Base-by-base conservation (phyloP, 2,113 vertebrate genomes). In the Mionectes macconnelli region DNA sequence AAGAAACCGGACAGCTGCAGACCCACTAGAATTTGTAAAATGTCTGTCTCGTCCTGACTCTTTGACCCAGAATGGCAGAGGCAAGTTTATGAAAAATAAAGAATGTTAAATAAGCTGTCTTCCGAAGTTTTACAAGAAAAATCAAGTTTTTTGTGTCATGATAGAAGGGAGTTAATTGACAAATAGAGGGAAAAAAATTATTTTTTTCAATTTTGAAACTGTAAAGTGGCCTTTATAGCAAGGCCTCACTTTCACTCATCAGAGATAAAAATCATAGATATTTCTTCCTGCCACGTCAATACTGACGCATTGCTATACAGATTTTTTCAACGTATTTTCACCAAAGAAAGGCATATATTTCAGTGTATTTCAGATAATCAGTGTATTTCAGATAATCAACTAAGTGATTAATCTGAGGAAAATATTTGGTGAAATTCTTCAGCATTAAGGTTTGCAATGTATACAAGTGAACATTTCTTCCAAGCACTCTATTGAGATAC, bases 1-100 rank as follows among this genome's bases (percentile, higher is more conserved):
- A 90, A 76, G 47, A 87, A 95, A 84, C 40, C 57, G 72, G 28
- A 78, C 64, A 94, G 85, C 67, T 95, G 84, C 57, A 81, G 73
- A 77, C 28, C 19, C 3, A 17, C 64, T 44, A 78, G 64, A 84
- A 76, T 82, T 59, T 87, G 30, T 69, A 84, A 94, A 86, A 75
- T 33, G 22, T 75, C 55, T 75, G 13, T 80, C 66, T 81, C 23
- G 33, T 60, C 42, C 68, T 90, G 79, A 95, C 22, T 84, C 33
- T 14, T 14, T 80, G 50, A 91, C 23, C 40, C 42, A 55, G n/a
- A 21, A 25, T 25, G 31, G 8, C 35, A 88, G 64, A 91, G n/a
- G 30, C 7, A 53, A 77, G 12, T 62, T 74, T 52, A 81, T 63
- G 42, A 77, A 66, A 90, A 86, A 30, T 39, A 72, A 24, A 70